Evolutionary conservation across 2,888 invertebrate species (phyloP), one percentile per base, ranked within the genome.

Genomic region (Lumbricus terrestris): DNA sequence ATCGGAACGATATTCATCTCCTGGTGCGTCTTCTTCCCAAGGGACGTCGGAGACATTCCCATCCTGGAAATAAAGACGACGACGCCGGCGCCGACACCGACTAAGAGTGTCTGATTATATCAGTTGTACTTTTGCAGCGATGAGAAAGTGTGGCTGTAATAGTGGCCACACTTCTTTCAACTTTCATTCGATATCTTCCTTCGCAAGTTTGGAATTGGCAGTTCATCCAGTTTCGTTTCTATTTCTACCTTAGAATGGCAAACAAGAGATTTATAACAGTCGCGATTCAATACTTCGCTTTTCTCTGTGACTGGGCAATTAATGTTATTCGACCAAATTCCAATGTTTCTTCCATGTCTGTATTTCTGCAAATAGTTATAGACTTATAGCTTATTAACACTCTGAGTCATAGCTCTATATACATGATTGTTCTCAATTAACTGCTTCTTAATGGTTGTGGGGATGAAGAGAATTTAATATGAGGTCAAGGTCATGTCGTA

Each of bases 1-100:
- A 88, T 92, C 23, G 91, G 91, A 33, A 91, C 92, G 29, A 92
- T 92, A 40, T 90, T 92, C 69, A 92, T 92, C 29, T 92, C 92
- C 29, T 90, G 92, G 88, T 92, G 92, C n/a, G 92, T 92, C 88
- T 92, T 92, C 38, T 92, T 92, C 90, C 92, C 92, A 18, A 92
- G 91, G 69, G 91, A 91, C 85, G 88, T 90, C 29, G 54, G 82
- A 15, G 83, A 85, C 37, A 33, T 37, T 34, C 23, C 85, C 0
- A 85, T 34, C 6, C 85, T 20, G 2, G 47, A 47, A 20, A 18
- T 47, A 3, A 47, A 34, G 37, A 16, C 15, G 82, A 34, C 85
- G 20, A 85, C n/a, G n/a, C 34, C 35, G 0, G 8, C 6, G 34
- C n/a, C n/a, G n/a, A n/a, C 85, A 37, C 2, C 85, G 85, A 29